Percentiles rank a stretch among this genome's conserved stretches.
Evolutionary conservation across 1,140 invertebrate species (phyloP).

Genomic region (Drosophila pectinifera): DNA sequence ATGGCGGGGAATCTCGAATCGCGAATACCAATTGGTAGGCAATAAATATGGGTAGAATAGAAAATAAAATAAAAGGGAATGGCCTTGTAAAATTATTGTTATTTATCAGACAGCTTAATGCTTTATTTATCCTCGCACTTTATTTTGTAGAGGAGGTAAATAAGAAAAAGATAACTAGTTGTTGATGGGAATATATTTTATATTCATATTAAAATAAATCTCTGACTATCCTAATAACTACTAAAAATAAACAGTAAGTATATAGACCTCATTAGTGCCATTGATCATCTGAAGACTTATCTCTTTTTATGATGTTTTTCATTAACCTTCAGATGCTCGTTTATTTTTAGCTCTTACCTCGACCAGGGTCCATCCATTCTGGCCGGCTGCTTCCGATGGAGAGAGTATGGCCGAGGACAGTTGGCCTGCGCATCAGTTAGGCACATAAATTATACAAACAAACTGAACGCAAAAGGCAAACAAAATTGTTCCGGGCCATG

Average conservation of each 20-base stretch:
- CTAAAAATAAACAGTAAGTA: too few relatives aligned
- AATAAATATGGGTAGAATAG: background rate
- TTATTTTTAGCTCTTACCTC: background rate
- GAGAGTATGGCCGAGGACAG: constrained; percentile 31
- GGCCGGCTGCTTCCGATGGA: background rate
- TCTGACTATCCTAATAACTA: too few relatives aligned
- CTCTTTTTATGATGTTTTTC: background rate
- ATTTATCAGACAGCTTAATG: background rate
- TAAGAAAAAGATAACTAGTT: background rate
- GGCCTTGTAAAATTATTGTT: background rate
- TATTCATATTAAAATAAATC: background rate
- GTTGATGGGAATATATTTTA: background rate
- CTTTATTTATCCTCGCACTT: background rate
- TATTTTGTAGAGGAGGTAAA: too few relatives aligned
- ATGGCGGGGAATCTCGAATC: background rate
- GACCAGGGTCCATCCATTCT: constrained; percentile 2
- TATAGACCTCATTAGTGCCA: too few relatives aligned
- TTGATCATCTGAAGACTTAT: background rate
- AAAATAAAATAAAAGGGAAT: constrained; percentile 1
- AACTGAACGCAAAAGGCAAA: constrained; percentile 59
- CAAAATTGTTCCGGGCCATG: constrained; percentile 60
- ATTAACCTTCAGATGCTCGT: constrained; percentile 9
- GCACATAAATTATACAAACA: constrained; percentile 77
- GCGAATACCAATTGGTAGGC: constrained; percentile 8
- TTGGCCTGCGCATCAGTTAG: constrained; percentile 45